These are phyloP conservation scores for Upupa epops DNA, from an alignment of 2,113 vertebrate genomes.

Conservation along the genomic window DNA sequence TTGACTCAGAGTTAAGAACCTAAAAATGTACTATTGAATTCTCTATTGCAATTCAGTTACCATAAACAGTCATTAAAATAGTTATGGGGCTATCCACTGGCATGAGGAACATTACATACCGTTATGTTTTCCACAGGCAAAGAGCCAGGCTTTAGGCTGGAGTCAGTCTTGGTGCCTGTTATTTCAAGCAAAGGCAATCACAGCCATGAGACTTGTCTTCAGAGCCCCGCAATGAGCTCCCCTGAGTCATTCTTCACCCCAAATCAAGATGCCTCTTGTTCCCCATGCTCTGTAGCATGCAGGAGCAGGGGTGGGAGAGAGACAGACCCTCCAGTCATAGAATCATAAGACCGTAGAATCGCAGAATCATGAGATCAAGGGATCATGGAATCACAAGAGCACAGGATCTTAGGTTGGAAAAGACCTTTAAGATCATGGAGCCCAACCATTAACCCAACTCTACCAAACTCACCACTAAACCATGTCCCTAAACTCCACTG, in stretches of 20 bases:
- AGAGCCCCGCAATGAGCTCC: neutral
- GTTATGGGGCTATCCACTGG: slow-evolving; percentile 4
- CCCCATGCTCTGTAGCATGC: neutral
- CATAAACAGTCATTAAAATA: slow-evolving; percentile 45
- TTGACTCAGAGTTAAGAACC: neutral
- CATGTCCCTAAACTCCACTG: too few species aligned
- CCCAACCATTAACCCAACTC: too few species aligned
- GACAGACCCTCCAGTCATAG: neutral
- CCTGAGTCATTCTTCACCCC: neutral
- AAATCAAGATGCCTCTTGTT: neutral
- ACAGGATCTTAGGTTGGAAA: too few species aligned
- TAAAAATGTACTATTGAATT: slow-evolving; percentile 38
- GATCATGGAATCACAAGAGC: too few species aligned
- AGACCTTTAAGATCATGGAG: too few species aligned
- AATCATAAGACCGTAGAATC: too few species aligned
- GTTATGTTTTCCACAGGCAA: slow-evolving; percentile 34
- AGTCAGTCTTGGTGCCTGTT: neutral
- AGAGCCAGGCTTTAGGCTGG: neutral
- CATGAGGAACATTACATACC: neutral
- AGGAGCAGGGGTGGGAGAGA: neutral
- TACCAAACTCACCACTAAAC: too few species aligned
- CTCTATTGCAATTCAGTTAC: neutral
- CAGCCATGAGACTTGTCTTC: neutral
- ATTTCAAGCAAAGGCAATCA: neutral
- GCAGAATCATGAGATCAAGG: too few species aligned